Evolutionary conservation across 2,888 invertebrate genomes (phyloP), one percentile per base, ranked within the genome.

Genomic region (Alentia gelatinosa): DNA sequence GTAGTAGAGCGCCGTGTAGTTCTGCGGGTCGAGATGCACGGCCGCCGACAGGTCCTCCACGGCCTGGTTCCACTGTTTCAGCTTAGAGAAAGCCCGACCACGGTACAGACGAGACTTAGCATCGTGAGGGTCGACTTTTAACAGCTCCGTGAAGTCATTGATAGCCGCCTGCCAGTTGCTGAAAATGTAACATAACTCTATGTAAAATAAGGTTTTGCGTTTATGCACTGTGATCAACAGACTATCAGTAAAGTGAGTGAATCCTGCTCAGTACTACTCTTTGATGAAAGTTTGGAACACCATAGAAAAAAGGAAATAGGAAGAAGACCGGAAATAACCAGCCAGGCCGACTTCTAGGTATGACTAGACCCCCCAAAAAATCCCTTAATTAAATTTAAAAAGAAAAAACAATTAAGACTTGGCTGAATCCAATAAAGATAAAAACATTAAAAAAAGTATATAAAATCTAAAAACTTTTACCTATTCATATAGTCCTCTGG

Each of bases 21-120:
- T 94, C 75, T 94, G 93, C 23, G 96, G 96, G 92, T 96, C 94
- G 19, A 96, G 94, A 92, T 96, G 96, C 86, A 96, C 95, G 23
- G 95, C 95, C n/a, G 95, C 95, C 40, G 95, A 95, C 83, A 96
- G 93, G 91, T 96, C 96, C 91, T 95, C 93, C n/a, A 96, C 94
- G 0, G 96, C 95, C 30, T 93, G 92, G 40, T 94, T 94, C 95
- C 95, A 96, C 83, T 95, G 94, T 42, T 94, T 93, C 93, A 95
- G 93, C 79, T 95, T 94, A 37, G 95, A 93, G 91, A 94, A 94
- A 4, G 95, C 95, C 33, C 94, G 93, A 3, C 95, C 96, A 23
- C 96, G 94, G 89, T 94, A 94, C 89, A 95, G 93, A n/a, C 95
- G 93, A 1, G 95, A 95, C 15, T 93, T 92, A 7, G 95, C 94